phyloP scores from a whole-genome alignment of 2,888 invertebrate species.

The Pandemis corylana region DNA sequence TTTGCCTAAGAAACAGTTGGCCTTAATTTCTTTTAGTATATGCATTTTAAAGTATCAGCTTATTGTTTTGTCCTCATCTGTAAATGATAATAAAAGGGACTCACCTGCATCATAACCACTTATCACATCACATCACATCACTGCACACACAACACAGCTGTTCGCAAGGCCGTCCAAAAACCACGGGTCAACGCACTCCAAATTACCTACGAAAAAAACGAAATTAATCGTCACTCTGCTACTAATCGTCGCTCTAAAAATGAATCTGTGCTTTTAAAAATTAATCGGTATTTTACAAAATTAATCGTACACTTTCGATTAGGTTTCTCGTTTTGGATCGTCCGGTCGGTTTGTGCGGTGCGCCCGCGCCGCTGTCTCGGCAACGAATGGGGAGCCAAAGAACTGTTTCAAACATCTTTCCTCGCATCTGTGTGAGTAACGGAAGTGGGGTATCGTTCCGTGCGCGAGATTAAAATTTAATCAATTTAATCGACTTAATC shows the following conservation, averaged over 20 bases:
- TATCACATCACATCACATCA: slow-evolving; percentile 40
- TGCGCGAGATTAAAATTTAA: slow-evolving; percentile 55
- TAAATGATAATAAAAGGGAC: not conserved
- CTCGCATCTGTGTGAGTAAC: slow-evolving; percentile 55
- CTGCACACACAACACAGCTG: slow-evolving; percentile 34
- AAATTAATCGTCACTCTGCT: not conserved
- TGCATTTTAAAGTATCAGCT: no score
- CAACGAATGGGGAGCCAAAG: slow-evolving; percentile 80
- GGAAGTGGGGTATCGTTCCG: slow-evolving; percentile 58
- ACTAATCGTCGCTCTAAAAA: not conserved
- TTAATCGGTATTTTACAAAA: not conserved
- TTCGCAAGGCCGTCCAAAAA: slow-evolving; percentile 26
- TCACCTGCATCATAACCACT: slow-evolving; percentile 32
- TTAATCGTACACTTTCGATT: slow-evolving; percentile 9
- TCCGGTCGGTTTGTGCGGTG: slow-evolving; percentile 56
- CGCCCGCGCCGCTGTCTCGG: slow-evolving; percentile 73
- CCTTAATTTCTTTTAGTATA: no score
- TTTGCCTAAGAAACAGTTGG: no score
- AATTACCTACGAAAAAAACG: not conserved
- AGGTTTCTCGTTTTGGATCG: not conserved
- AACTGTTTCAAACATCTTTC: slow-evolving; percentile 83
- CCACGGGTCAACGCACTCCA: slow-evolving; percentile 17
- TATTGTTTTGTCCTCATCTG: not conserved
- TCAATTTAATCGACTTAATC: slow-evolving; percentile 46
- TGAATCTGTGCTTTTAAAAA: not conserved